These are phyloP conservation scores for Zelleria hepariella DNA, from an alignment of 2,888 invertebrate genomes.

Conservation along the genomic window DNA sequence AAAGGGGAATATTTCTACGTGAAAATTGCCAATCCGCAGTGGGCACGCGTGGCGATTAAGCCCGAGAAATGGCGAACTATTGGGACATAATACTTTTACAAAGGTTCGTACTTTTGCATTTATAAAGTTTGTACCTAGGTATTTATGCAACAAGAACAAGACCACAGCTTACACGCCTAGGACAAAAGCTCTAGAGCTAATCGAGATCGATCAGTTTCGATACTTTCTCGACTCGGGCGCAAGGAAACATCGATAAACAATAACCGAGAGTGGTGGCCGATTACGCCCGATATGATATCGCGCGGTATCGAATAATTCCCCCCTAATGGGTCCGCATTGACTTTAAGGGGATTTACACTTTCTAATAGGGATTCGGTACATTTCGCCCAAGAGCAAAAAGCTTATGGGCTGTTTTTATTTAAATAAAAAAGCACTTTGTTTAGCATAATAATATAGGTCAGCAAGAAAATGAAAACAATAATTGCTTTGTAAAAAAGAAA, in stretches of 20 bases:
- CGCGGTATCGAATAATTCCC: conserved; percentile 38
- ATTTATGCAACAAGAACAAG: not conserved
- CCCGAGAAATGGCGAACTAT: no score
- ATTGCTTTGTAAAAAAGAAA: not conserved
- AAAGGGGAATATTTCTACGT: no score
- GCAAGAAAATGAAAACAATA: conserved; percentile 12
- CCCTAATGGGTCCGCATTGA: conserved; percentile 59
- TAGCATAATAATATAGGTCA: conserved; percentile 44
- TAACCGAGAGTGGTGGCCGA: conserved; percentile 55
- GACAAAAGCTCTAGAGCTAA: not conserved
- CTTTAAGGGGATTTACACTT: conserved; percentile 64
- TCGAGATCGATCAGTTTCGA: conserved; percentile 26
- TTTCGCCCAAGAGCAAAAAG: not conserved
- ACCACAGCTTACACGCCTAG: not conserved
- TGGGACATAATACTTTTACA: no score
- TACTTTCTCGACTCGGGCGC: conserved; percentile 34
- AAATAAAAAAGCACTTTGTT: no score
- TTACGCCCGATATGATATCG: conserved; percentile 61
- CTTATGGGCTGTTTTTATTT: not conserved
- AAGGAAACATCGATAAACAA: conserved; percentile 62
- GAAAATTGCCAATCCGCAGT: no score
- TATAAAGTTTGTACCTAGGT: no score
- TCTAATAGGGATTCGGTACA: conserved; percentile 33
- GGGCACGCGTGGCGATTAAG: no score
- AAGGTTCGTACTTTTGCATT: no score